Evolutionary conservation across 2,797 vertebrate species (phyloP).

Genomic region (Atherinosoma microstoma): DNA sequence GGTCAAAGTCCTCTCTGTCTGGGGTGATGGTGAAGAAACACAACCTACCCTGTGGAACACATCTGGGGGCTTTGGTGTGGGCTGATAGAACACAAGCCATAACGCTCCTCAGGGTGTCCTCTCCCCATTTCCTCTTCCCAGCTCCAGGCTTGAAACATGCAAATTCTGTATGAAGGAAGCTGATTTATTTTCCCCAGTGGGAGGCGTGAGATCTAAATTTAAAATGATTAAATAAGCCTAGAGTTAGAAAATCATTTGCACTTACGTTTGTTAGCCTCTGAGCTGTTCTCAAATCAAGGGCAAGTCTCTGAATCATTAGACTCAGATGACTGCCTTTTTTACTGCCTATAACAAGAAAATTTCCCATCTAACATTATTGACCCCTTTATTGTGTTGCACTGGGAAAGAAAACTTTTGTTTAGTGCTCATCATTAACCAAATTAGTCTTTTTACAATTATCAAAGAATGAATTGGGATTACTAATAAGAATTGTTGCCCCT

Average conservation of each 20-base stretch:
- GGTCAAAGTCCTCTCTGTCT: slow-evolving; percentile 63
- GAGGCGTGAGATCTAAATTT: slow-evolving; percentile 79
- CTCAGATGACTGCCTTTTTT: slow-evolving; percentile 64
- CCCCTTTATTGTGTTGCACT: slow-evolving; percentile 21
- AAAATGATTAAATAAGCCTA: slow-evolving; percentile 78
- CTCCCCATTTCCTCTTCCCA: slow-evolving; percentile 27
- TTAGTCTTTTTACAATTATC: slow-evolving; percentile 16
- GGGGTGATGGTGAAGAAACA: slow-evolving; percentile 56
- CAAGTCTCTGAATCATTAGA: slow-evolving; percentile 72
- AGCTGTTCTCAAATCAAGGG: slow-evolving; percentile 78
- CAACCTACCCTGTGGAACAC: slow-evolving; percentile 50
- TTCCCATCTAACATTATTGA: slow-evolving; percentile 56
- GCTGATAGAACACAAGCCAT: slow-evolving; percentile 47
- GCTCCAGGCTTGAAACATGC: slow-evolving; percentile 69
- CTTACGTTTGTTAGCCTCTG: slow-evolving; percentile 73
- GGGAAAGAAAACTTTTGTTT: slow-evolving; percentile 17
- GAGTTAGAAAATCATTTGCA: slow-evolving; percentile 75
- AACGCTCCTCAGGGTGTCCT: slow-evolving; percentile 24
- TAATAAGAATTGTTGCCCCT: slow-evolving; percentile 24
- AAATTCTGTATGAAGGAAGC: slow-evolving; percentile 68
- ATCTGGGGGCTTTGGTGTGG: slow-evolving; percentile 17
- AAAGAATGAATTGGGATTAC: slow-evolving; percentile 8
- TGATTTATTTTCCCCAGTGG: slow-evolving; percentile 73
- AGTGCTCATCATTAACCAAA: slow-evolving; percentile 17
- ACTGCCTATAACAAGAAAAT: slow-evolving; percentile 51